Evolutionary conservation across 2,797 vertebrate genomes (phyloP).

Genomic region (Acanthurus leucopareius): DNA sequence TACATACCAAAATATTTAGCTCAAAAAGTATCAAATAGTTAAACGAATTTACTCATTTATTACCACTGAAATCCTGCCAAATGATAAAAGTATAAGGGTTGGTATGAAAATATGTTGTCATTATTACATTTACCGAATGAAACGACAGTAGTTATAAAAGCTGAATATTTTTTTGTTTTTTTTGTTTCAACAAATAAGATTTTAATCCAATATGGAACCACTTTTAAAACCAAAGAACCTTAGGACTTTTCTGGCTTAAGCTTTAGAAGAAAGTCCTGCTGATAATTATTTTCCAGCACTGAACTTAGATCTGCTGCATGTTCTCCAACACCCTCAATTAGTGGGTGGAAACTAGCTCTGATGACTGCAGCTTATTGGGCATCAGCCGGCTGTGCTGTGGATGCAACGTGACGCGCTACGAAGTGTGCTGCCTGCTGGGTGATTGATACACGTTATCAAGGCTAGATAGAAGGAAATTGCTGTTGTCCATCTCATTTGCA

Average conservation of each 20-base stretch:
- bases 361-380: conserved; percentile 40
- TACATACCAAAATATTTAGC: too few species aligned
- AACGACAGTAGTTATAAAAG: not conserved
- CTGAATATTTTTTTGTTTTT: not conserved
- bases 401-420: conserved; percentile 41
- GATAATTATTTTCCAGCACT: conserved; percentile 29
- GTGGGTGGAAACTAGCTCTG: conserved; percentile 34
- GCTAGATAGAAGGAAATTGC: conserved; percentile 74
- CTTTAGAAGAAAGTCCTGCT: conserved; percentile 9
- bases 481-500: conserved; percentile 81
- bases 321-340: conserved; percentile 22
- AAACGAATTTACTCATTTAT: too few species aligned
- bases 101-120: not conserved
- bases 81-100: not conserved
- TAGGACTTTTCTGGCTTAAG: not conserved
- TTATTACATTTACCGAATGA: too few species aligned
- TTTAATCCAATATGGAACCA: not conserved
- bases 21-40: too few species aligned
- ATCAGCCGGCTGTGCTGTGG: conserved; percentile 16
- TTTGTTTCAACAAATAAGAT: not conserved
- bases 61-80: not conserved
- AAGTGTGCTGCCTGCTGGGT: conserved; percentile 60
- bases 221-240: conserved; percentile 11
- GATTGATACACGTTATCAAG: conserved; percentile 73
- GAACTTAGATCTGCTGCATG: conserved; percentile 23